Evolutionary conservation across 2,888 invertebrate genomes (phyloP).

Genomic region (Physocephala rufipes): DNA sequence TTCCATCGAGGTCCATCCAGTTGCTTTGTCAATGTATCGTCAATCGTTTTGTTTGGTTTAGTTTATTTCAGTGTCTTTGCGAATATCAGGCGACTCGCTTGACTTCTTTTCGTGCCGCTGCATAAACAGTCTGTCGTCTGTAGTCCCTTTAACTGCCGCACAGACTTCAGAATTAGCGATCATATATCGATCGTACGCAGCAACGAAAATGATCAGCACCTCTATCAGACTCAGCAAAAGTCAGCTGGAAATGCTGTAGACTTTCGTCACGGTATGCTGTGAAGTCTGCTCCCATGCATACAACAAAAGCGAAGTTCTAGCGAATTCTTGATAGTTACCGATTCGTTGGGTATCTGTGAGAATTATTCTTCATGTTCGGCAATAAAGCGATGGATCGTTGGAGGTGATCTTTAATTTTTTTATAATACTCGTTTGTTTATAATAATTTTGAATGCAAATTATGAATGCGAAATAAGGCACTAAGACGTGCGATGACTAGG

Average conservation of each 20-base stretch:
- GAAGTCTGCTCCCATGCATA: constrained; percentile 20
- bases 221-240: no score
- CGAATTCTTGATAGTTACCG: constrained; percentile 8
- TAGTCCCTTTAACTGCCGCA: constrained; percentile 15
- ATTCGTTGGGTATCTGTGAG: constrained; percentile 7
- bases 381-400: background rate
- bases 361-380: background rate
- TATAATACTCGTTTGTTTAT: constrained; percentile 19
- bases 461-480: constrained; percentile 21
- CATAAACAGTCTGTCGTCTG: constrained; percentile 5
- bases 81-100: background rate
- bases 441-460: no score
- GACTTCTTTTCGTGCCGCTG: constrained; percentile 10
- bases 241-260: no score
- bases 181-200: no score
- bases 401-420: constrained; percentile 18
- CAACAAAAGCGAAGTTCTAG: constrained; percentile 12
- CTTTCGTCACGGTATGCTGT: constrained; percentile 14
- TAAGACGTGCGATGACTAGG: constrained; percentile 8
- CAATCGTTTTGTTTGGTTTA: background rate
- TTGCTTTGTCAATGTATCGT: background rate
- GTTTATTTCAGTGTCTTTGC: background rate
- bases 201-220: background rate
- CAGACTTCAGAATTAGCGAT: no score
- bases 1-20: no score